phyloP scores from a whole-genome alignment of 2,888 invertebrate species.

The Dilophus febrilis region DNA sequence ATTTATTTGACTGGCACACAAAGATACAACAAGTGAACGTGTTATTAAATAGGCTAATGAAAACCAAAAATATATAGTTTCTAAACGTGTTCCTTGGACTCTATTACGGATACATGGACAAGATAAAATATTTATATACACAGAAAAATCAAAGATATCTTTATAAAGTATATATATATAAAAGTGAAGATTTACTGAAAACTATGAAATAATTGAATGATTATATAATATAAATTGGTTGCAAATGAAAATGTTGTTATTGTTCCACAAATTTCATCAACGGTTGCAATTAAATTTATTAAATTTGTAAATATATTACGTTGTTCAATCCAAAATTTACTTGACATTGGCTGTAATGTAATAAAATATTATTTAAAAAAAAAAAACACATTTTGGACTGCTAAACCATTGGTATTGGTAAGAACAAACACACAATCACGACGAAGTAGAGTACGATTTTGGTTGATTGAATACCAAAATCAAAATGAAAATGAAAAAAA shows the following conservation, averaged over 20 bases:
- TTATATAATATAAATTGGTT: slow-evolving; percentile 52
- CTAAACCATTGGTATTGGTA: too few relatives aligned
- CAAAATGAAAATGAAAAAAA: too few relatives aligned
- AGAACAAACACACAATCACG: too few relatives aligned
- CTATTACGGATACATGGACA: too few relatives aligned
- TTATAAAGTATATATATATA: neutral
- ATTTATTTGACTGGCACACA: neutral
- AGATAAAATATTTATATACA: too few relatives aligned
- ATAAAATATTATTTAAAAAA: too few relatives aligned
- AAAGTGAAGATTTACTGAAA: slow-evolving; percentile 1
- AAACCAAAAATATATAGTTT: slow-evolving; percentile 3
- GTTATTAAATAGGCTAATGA: neutral
- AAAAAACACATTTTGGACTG: too few relatives aligned
- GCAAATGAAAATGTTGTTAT: slow-evolving; percentile 44
- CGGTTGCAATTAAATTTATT: slow-evolving; percentile 35
- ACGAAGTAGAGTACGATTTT: too few relatives aligned
- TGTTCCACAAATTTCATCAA: slow-evolving; percentile 39
- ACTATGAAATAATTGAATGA: slow-evolving; percentile 39
- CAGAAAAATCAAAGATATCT: too few relatives aligned
- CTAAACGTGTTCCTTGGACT: neutral
- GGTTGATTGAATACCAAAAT: too few relatives aligned
- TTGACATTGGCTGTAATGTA: slow-evolving; percentile 35
- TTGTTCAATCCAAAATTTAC: slow-evolving; percentile 43
- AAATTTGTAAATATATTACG: slow-evolving; percentile 44
- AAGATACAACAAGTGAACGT: neutral